phyloP scores from a whole-genome alignment of 2,797 vertebrate genomes.

The Thripadectes ignobilis region DNA sequence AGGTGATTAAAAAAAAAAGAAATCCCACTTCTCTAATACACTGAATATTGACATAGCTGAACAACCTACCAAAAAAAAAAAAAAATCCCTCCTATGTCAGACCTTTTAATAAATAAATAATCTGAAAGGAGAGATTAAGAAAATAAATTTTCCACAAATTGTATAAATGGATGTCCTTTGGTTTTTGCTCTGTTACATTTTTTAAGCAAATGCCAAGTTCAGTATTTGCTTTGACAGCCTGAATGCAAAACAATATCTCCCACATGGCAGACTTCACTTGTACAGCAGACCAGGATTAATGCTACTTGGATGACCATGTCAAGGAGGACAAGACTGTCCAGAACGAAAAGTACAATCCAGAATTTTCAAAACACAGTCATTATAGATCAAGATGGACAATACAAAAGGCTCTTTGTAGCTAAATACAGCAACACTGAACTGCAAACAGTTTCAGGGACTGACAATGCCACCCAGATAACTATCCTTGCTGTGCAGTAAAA shows the following conservation, averaged over 20 bases:
- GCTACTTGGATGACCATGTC: not conserved
- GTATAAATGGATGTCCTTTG: not conserved
- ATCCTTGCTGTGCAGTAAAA: not conserved
- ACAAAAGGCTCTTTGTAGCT: not conserved
- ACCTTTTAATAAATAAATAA: constrained; percentile 19
- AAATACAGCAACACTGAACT: not conserved
- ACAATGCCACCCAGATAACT: not conserved
- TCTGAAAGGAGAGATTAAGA: not conserved
- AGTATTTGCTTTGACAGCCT: constrained; percentile 38
- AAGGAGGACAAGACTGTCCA: not conserved
- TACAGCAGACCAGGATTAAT: constrained; percentile 3
- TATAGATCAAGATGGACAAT: not conserved
- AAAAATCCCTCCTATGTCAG: not conserved
- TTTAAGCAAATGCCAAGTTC: constrained; percentile 34
- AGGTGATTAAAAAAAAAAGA: not conserved
- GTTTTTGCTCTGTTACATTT: not conserved
- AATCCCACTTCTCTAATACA: not conserved
- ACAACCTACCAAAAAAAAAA: not conserved
- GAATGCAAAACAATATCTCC: not conserved
- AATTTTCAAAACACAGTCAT: not conserved
- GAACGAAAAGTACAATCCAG: not conserved
- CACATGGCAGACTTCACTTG: not conserved
- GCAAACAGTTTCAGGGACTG: not conserved
- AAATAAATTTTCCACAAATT: constrained; percentile 35
- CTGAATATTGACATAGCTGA: not conserved